Conservation (phyloP, 2,113 vertebrate species). For the Takifugu flavidus region DNA sequence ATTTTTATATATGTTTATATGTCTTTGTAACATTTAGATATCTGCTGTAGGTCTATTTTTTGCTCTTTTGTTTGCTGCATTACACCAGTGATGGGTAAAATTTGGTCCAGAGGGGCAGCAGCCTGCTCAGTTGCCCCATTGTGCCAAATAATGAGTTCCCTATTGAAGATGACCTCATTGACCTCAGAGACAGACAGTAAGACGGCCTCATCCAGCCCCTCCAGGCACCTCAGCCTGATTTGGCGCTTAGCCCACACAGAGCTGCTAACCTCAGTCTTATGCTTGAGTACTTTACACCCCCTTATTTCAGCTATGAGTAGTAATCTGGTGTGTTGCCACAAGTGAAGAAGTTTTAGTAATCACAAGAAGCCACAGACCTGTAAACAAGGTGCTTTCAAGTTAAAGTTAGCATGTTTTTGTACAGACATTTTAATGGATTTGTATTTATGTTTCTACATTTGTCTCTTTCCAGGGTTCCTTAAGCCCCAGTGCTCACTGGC, state of each 20-base stretch:
- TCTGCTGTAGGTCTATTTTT: slow-evolving; percentile 14
- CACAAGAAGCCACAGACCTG: slow-evolving; percentile 15
- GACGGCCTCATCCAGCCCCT: slow-evolving; percentile 43
- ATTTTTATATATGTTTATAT: neutral
- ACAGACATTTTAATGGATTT: too few species aligned
- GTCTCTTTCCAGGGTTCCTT: slow-evolving; percentile 71
- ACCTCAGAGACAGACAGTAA: slow-evolving; percentile 66
- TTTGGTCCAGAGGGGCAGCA: slow-evolving; percentile 20
- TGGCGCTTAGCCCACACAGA: slow-evolving; percentile 58
- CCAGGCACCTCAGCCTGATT: slow-evolving; percentile 48
- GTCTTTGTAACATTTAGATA: neutral
- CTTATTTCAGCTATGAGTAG: slow-evolving; percentile 6
- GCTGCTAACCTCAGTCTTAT: slow-evolving; percentile 18
- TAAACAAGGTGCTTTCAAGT: slow-evolving; percentile 10
- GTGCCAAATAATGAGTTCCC: slow-evolving; percentile 69
- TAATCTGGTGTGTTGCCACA: slow-evolving; percentile 13
- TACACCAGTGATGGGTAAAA: slow-evolving; percentile 21
- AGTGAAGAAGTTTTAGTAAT: slow-evolving; percentile 15
- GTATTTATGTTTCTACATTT: neutral
- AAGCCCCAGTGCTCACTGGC: slow-evolving; percentile 82
- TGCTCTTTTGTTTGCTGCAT: slow-evolving; percentile 21
- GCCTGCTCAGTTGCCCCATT: slow-evolving; percentile 58
- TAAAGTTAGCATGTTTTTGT: too few species aligned
- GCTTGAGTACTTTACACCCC: slow-evolving; percentile 12
- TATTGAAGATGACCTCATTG: slow-evolving; percentile 62